Base-by-base conservation (phyloP, 2,888 invertebrate genomes). In the Dexiosoma caninum region DNA sequence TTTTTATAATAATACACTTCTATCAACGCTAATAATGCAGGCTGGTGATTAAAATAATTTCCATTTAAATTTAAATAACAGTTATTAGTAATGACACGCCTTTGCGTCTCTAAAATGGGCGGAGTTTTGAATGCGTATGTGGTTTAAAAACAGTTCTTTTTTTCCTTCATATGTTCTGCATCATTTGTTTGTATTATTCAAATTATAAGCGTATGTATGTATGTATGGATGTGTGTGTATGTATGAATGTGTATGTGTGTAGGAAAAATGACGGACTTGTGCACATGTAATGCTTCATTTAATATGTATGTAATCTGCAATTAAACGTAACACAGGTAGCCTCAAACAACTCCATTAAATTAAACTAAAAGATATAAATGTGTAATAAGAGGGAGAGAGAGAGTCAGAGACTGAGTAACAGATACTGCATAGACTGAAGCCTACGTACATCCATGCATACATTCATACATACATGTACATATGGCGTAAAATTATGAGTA, bases 231-330 rank as follows among this genome's bases (percentile, higher is more conserved):
- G 1, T 12, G 23, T n/a, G 19, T 7, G 2, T 19, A 6, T 12
- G 7, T 59, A 14, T n/a, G 4, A n/a, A 40, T 16, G 1, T 12
- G 23, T n/a, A 30, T 7, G 2, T 19, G 9, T 12, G 7, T 59
- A 14, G 8, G 51, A 32, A 19, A 70, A 69, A 70, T 70, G 70
- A 49, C 62, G 62, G 55, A 62, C 55, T 70, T 62, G 55, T 49
- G 70, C 74, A 79, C 46, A 75, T 74, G 69, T 53, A 79, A 53
- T 64, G 74, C 69, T 70, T 79, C 79, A 74, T 79, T 79, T 75
- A 46, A 69, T 44, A 78, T 60, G 71, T 44, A 78, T 60, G 71
- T 53, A 60, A 69, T 60, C 76, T 53, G 64, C 64, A 77, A 77
- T 77, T 77, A 76, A 69, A 76, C 51, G 37, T 53, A 62, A 57